Conservation (phyloP, 1,140 invertebrate genomes). For the Cepaea nemoralis region DNA sequence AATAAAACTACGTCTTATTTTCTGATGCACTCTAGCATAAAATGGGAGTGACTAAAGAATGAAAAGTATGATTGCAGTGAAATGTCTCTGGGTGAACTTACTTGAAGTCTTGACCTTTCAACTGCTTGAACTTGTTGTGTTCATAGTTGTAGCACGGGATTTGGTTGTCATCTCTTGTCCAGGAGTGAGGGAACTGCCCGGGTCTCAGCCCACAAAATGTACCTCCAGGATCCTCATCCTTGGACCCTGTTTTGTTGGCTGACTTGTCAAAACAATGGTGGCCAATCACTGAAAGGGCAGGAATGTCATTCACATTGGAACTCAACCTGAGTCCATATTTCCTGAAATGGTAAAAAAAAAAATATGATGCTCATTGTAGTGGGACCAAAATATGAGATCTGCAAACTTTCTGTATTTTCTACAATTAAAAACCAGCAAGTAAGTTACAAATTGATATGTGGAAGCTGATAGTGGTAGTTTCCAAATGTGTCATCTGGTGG, state of each 20-base stretch:
- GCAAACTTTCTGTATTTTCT: too few species aligned
- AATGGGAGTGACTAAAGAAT: too few species aligned
- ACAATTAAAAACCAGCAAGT: too few species aligned
- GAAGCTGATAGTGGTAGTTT: too few species aligned
- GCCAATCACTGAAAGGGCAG: slow-evolving; percentile 65
- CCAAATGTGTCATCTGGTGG: too few species aligned
- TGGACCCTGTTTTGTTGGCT: slow-evolving; percentile 49
- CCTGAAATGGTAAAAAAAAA: background rate
- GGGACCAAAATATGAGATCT: too few species aligned
- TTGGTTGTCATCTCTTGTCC: slow-evolving; percentile 62
- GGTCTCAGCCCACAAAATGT: slow-evolving; percentile 65
- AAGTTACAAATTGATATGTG: too few species aligned
- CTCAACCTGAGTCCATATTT: background rate
- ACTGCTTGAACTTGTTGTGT: slow-evolving; percentile 55
- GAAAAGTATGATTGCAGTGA: too few species aligned
- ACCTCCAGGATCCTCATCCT: slow-evolving; percentile 50
- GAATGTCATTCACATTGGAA: slow-evolving; percentile 56
- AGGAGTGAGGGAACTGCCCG: slow-evolving; percentile 64
- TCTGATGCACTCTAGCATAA: too few species aligned
- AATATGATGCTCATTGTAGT: background rate
- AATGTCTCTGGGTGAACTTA: too few species aligned
- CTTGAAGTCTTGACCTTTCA: slow-evolving; percentile 69
- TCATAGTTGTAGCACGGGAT: slow-evolving; percentile 67
- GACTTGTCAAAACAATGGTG: slow-evolving; percentile 66
- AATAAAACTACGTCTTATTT: too few species aligned